These are phyloP conservation scores for Zaprionus ghesquierei DNA, from an alignment of 1,140 invertebrate genomes.

Conservation along the genomic window DNA sequence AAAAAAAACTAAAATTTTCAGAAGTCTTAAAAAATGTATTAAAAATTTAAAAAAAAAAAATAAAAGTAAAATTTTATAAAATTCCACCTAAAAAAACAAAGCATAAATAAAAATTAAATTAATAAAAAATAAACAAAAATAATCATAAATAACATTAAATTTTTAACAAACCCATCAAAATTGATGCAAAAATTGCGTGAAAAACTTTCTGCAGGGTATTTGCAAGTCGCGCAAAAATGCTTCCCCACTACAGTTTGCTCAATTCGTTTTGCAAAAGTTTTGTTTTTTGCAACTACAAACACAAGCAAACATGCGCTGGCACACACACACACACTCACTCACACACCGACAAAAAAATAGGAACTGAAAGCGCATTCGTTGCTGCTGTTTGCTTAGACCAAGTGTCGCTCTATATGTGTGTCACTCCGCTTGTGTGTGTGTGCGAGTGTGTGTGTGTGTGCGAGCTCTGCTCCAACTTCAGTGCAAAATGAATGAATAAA, in stretches of 20 bases:
- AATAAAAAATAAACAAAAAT: neutral
- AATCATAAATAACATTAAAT: neutral
- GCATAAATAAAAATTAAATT: too few relatives aligned
- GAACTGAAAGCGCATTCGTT: slow-evolving; percentile 60
- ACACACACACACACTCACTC: slow-evolving; percentile 25
- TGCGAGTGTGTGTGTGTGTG: slow-evolving; percentile 2
- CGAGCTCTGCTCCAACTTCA: slow-evolving; percentile 54
- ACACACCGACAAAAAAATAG: slow-evolving; percentile 28
- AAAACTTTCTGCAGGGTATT: neutral
- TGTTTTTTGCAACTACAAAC: slow-evolving; percentile 68
- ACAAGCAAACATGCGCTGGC: slow-evolving; percentile 56
- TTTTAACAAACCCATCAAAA: too few relatives aligned
- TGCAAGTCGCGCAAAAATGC: neutral
- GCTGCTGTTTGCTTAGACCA: slow-evolving; percentile 61
- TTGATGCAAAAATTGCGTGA: too few relatives aligned
- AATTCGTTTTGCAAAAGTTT: slow-evolving; percentile 59
- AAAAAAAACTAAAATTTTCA: neutral
- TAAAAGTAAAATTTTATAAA: too few relatives aligned
- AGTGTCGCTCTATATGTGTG: slow-evolving; percentile 25
- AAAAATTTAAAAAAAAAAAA: too few relatives aligned
- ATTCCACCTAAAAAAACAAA: too few relatives aligned
- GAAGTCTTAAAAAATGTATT: too few relatives aligned
- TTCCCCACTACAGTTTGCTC: slow-evolving; percentile 16
- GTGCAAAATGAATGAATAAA: slow-evolving; percentile 75
- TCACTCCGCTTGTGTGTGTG: slow-evolving; percentile 18